These are phyloP conservation scores for Bos indicus DNA, from an alignment of 2,113 vertebrate genomes.

Conservation along the genomic window DNA sequence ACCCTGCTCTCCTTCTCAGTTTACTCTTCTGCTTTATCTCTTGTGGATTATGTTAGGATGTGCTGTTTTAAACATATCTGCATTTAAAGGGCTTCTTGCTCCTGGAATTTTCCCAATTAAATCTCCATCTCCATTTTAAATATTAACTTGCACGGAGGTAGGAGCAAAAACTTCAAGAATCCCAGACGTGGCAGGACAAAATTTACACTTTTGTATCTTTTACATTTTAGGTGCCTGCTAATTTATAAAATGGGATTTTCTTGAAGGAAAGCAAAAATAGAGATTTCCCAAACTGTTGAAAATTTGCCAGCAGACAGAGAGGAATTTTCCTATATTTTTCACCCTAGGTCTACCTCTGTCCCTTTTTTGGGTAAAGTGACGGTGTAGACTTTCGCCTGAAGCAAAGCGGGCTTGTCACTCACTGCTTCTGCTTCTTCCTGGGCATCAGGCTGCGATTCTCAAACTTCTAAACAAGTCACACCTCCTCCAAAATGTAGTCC, in stretches of 20 bases:
- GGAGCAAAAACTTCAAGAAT: background rate
- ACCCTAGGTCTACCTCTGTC: background rate
- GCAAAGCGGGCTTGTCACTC: background rate
- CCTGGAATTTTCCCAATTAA: background rate
- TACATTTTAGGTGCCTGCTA: background rate
- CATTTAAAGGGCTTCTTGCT: background rate
- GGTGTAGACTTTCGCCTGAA: background rate
- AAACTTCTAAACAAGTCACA: constrained; percentile 49
- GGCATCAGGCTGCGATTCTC: background rate
- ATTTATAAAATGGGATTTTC: background rate
- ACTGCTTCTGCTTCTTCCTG: background rate
- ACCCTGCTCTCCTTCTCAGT: background rate
- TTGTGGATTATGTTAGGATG: background rate
- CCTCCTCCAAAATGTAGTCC: background rate
- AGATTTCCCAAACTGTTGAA: background rate
- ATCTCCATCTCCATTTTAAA: background rate
- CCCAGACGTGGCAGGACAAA: background rate
- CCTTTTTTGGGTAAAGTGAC: background rate
- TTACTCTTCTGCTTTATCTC: background rate
- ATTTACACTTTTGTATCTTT: background rate
- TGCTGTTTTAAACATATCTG: background rate
- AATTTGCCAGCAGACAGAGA: background rate
- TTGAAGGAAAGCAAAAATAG: background rate
- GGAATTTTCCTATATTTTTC: background rate
- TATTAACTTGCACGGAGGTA: background rate